phyloP scores from a whole-genome alignment of 2,888 invertebrate species.

The Pollenia labialis region DNA sequence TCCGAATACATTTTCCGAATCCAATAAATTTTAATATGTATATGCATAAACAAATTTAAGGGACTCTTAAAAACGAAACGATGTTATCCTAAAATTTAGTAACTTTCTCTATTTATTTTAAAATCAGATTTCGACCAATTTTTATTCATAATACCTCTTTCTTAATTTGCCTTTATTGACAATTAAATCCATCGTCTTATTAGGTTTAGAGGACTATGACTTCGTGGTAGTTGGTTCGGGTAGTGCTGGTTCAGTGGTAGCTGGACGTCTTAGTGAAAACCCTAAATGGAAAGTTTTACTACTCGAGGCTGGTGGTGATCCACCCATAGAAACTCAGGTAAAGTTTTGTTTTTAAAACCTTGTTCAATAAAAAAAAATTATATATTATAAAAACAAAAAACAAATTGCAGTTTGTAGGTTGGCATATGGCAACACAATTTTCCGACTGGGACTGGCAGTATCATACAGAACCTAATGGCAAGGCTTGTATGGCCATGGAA shows the following conservation, averaged over 20 bases:
- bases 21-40: no score
- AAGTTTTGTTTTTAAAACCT: not conserved
- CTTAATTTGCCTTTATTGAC: no score
- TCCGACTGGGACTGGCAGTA: slow-evolving; percentile 83
- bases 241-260: slow-evolving; percentile 87
- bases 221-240: slow-evolving; percentile 87
- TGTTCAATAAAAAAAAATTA: not conserved
- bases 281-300: slow-evolving; percentile 90
- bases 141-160: no score
- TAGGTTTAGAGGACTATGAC: slow-evolving; percentile 84
- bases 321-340: slow-evolving; percentile 85
- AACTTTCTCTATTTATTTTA: no score
- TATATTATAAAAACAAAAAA: not conserved
- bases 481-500: slow-evolving; percentile 82
- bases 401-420: slow-evolving; percentile 80
- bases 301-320: slow-evolving; percentile 91
- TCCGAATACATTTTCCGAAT: no score
- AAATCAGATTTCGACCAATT: no score
- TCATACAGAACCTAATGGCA: slow-evolving; percentile 82
- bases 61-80: no score
- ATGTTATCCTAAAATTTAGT: no score
- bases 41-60: no score
- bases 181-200: no score
- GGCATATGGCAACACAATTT: slow-evolving; percentile 82
- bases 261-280: slow-evolving; percentile 89